Evolutionary conservation across 2,888 invertebrate genomes (phyloP), one percentile per base, ranked within the genome.

Genomic region (Tetrapedia diversipes): DNA sequence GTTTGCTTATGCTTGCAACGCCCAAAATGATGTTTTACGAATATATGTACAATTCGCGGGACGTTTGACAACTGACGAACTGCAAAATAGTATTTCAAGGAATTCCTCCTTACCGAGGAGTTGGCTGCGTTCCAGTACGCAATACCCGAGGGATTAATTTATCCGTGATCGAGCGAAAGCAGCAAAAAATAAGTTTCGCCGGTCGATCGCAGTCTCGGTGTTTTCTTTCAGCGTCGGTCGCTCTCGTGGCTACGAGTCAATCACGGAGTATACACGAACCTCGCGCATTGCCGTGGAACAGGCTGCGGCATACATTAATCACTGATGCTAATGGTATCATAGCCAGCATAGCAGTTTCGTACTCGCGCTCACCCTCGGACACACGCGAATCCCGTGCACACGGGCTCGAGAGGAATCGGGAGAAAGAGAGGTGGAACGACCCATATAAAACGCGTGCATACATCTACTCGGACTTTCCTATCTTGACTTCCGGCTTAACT

Each of bases 251-350:
- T 80, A 75, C 84, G 86, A 88, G 89, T 89, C 89, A 89, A 90
- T 90, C 90, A 90, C 84, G 79, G 83, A 83, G 83, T 87, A 87
- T 82, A 82, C 68, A 82, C 81, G 86, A 86, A 79, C 80, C 86
- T 81, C 86, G 86, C 87, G 83, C 85, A 84, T 80, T 80, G 85
- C 82, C 71, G 73, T 86, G 83, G 86, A 89, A 86, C 89, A 83
- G 86, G 86, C 87, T 86, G 84, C 90, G 85, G 90, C 90, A 89
- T 90, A 90, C 90, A 90, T 90, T 90, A 90, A 90, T 90, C 90
- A 90, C 89, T 79, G 90, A 90, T 90, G 90, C 89, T 90, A 90
- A 90, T 90, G 89, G 90, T 90, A 90, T 90, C 90, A 90, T 88
- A 89, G 89, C 86, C 85, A 79, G 86, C 87, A 84, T 88, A 88